Percentiles rank a stretch among this genome's conserved stretches.
These are phyloP conservation scores for Streptopelia turtur DNA, from an alignment of 2,797 vertebrate species.

Conservation along the genomic window DNA sequence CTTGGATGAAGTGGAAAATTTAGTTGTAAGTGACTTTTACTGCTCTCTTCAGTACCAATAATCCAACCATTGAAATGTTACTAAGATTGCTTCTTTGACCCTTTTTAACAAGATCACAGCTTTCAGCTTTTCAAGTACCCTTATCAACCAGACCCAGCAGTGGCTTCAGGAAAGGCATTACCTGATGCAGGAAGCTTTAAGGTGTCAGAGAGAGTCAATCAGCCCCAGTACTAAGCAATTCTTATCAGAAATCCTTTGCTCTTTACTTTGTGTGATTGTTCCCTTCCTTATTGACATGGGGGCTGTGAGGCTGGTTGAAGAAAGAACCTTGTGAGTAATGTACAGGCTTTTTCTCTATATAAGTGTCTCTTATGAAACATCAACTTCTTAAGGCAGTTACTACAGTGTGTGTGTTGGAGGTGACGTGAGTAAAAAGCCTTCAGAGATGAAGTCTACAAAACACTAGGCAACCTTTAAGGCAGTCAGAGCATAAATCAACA, in stretches of 20 bases:
- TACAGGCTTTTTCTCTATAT: background rate
- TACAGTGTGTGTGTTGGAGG: background rate
- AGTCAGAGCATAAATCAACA: background rate
- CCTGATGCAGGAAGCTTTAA: background rate
- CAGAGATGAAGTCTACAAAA: background rate
- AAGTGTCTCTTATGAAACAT: background rate
- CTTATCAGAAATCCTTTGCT: conserved; percentile 18
- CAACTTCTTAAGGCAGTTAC: background rate
- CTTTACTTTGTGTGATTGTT: background rate
- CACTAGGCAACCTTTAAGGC: background rate
- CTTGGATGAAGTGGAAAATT: conserved; percentile 39
- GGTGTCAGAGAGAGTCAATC: background rate
- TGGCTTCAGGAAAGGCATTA: conserved; percentile 28
- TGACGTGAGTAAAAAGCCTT: background rate
- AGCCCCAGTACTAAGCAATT: background rate
- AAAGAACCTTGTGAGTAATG: background rate
- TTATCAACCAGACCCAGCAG: conserved; percentile 58
- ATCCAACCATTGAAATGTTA: conserved; percentile 54
- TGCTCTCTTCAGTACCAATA: conserved; percentile 47
- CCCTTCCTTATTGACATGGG: background rate
- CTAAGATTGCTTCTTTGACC: conserved; percentile 71
- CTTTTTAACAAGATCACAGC: conserved; percentile 67
- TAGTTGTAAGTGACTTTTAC: conserved; percentile 50
- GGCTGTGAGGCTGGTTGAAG: background rate
- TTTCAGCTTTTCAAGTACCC: conserved; percentile 61